These are phyloP conservation scores for Mallotus villosus DNA, from an alignment of 2,797 vertebrate species.

Conservation along the genomic window DNA sequence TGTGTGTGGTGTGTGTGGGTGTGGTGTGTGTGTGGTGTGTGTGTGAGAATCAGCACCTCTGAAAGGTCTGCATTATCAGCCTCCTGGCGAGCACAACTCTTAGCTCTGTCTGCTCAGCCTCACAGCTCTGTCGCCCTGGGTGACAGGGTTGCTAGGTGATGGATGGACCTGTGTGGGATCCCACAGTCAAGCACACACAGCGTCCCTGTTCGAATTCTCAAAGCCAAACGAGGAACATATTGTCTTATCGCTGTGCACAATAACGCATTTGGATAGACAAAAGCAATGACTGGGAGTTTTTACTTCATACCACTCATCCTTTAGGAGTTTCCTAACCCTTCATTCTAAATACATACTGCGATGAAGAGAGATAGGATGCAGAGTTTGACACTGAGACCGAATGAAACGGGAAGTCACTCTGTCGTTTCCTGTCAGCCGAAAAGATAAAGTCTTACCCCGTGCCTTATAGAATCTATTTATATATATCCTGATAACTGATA, in stretches of 20 bases:
- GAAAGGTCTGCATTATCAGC: constrained; percentile 42
- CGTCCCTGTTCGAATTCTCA: constrained; percentile 17
- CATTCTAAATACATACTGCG: background rate
- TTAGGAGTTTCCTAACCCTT: background rate
- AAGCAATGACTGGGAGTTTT: background rate
- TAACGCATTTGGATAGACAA: background rate
- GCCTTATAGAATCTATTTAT: no score
- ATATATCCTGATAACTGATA: no score
- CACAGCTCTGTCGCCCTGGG: constrained; percentile 54
- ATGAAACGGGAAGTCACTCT: no score
- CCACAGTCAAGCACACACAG: constrained; percentile 28
- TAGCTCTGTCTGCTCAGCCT: constrained; percentile 44
- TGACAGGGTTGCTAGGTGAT: constrained; percentile 63
- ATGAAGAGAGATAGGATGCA: no score
- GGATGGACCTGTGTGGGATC: constrained; percentile 50
- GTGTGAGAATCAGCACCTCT: no score
- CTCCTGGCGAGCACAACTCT: constrained; percentile 41
- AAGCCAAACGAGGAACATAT: constrained; percentile 16
- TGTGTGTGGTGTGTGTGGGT: background rate
- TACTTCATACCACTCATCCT: background rate
- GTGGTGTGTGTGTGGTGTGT: background rate
- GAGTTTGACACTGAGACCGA: no score
- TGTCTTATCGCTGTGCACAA: background rate
- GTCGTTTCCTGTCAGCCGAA: no score
- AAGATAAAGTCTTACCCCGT: no score